Conservation (phyloP, 2,113 vertebrate species). For the Rattus norvegicus region GRCr8 NC_086029.1:44947501-44948000, state of each 20-base stretch:
- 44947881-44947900: no score
- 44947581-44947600: neutral
- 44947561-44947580: neutral
- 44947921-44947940: no score
- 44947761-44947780: fast-evolving
- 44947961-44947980: neutral
- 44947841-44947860: neutral
- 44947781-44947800: no score
- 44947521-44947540: neutral
- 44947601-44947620: neutral
- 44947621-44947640: neutral
- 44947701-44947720: neutral
- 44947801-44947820: neutral
- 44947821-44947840: fast-evolving
- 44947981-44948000: neutral
- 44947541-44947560: neutral
- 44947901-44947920: neutral
- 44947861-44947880: neutral
- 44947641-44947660: neutral
- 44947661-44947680: neutral
- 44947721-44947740: neutral
- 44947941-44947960: neutral
- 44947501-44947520: neutral
- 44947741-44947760: neutral
- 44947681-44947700: neutral